phyloP scores from a whole-genome alignment of 1,140 invertebrate species.

The Lucilia sericata region DNA sequence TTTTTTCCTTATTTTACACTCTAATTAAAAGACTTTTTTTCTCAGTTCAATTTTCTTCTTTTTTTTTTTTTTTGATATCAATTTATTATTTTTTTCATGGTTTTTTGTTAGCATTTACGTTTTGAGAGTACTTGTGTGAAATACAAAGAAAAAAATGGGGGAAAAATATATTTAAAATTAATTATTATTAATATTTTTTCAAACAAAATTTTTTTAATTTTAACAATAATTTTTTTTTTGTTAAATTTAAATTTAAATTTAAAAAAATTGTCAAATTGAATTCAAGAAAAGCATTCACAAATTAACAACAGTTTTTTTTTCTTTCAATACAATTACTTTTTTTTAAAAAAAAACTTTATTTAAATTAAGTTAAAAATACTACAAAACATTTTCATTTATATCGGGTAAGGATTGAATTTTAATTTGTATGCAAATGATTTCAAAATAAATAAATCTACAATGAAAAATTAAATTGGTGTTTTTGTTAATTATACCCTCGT shows the following conservation, averaged over 20 bases:
- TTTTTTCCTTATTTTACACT: background rate
- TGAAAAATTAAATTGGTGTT: background rate
- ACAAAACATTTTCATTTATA: conserved; percentile 34
- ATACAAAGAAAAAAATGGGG: conserved; percentile 5
- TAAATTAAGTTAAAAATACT: conserved; percentile 35
- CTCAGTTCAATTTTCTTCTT: background rate
- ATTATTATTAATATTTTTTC: conserved; percentile 2
- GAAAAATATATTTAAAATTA: conserved; percentile 14
- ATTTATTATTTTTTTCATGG: background rate
- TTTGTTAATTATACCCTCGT: background rate
- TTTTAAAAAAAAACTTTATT: background rate
- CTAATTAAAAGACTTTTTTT: background rate
- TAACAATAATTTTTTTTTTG: background rate
- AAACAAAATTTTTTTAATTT: conserved; percentile 7
- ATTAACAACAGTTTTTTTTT: conserved; percentile 26
- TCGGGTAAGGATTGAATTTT: conserved; percentile 41
- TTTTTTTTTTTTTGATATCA: background rate
- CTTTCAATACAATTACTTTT: conserved; percentile 2
- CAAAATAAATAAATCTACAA: conserved; percentile 40
- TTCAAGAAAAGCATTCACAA: conserved; percentile 36
- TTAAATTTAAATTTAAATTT: conserved; percentile 20
- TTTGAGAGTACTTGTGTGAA: background rate
- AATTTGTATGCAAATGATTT: conserved; percentile 44
- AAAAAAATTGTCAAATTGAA: conserved; percentile 32
- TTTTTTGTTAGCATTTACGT: background rate